Evolutionary conservation across 1,140 invertebrate species (phyloP).

Genomic region (Bicyclus anynana): DNA sequence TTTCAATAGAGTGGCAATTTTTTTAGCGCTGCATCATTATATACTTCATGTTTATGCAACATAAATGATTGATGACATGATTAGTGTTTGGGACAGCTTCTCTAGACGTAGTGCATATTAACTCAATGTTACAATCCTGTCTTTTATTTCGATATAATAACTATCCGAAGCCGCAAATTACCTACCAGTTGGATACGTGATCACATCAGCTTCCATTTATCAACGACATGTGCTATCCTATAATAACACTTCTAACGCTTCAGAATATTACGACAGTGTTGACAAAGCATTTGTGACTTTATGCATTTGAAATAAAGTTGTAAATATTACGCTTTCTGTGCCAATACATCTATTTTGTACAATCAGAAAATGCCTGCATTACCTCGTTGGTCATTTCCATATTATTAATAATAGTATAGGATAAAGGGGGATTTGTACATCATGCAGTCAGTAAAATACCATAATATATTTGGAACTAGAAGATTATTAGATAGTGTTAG

Average conservation of each 20-base stretch:
- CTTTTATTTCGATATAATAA: background rate
- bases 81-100: too few species aligned
- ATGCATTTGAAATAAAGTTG: background rate
- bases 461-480: too few species aligned
- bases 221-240: slow-evolving; percentile 14
- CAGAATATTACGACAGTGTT: background rate
- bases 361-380: background rate
- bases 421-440: too few species aligned
- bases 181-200: background rate
- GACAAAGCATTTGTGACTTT: background rate
- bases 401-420: background rate
- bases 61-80: too few species aligned
- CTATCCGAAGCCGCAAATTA: background rate
- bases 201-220: slow-evolving; percentile 15
- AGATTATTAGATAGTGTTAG: too few species aligned
- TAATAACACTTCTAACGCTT: slow-evolving; percentile 17
- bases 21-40: too few species aligned
- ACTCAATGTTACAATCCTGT: background rate
- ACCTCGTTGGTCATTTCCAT: background rate
- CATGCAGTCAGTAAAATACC: too few species aligned
- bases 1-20: too few species aligned
- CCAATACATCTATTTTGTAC: background rate
- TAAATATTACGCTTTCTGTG: background rate
- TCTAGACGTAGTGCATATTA: background rate
- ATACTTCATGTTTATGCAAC: too few species aligned